These are phyloP conservation scores for Liasis olivaceus DNA, from an alignment of 2,797 vertebrate genomes.

Conservation along the genomic window DNA sequence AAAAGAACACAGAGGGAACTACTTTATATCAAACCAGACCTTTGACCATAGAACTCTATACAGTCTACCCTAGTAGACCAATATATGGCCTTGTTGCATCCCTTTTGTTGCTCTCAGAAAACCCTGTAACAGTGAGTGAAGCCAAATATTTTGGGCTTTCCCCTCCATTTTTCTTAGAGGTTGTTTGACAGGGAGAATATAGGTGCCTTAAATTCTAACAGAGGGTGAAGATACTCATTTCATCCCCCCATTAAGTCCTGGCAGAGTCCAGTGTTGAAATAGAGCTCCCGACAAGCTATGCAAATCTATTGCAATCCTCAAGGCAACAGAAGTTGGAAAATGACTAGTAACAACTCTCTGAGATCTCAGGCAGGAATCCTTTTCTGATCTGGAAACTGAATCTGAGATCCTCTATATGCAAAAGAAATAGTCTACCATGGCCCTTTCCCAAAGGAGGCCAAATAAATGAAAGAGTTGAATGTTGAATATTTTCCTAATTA, in stretches of 20 bases:
- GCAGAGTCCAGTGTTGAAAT: background rate
- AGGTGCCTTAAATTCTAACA: background rate
- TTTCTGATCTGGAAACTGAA: background rate
- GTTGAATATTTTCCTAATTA: background rate
- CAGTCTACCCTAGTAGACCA: background rate
- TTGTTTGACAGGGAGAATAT: background rate
- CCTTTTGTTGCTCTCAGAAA: background rate
- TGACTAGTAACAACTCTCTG: background rate
- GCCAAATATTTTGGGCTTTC: background rate
- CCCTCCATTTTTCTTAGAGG: background rate
- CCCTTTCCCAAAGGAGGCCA: background rate
- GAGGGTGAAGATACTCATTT: background rate
- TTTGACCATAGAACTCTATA: background rate
- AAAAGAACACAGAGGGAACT: background rate
- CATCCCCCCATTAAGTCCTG: background rate
- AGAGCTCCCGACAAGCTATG: background rate
- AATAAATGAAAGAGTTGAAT: background rate
- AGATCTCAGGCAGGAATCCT: background rate
- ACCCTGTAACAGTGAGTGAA: background rate
- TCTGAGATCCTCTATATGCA: background rate
- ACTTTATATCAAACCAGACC: background rate
- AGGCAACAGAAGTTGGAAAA: background rate
- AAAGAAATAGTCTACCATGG: background rate
- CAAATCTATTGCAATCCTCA: background rate
- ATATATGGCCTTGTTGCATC: background rate